Evolutionary conservation across 2,113 vertebrate species (phyloP).

Genomic region (Anhinga rufa): DNA sequence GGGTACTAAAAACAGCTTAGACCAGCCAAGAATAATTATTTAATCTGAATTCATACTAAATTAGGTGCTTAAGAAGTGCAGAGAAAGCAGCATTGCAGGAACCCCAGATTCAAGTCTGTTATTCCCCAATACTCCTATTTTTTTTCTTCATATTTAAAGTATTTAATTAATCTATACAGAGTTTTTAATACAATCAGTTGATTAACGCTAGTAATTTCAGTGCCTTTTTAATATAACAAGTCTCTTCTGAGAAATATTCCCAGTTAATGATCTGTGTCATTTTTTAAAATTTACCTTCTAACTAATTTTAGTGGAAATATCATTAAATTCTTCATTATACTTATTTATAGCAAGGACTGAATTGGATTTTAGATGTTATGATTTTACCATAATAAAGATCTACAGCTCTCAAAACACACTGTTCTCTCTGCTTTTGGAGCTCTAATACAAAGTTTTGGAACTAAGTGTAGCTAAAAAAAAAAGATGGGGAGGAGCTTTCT

Average conservation of each 20-base stretch:
- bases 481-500: not conserved
- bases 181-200: conserved; percentile 66
- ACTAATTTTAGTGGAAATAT: conserved; percentile 57
- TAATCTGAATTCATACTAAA: conserved; percentile 24
- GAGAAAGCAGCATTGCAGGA: not conserved
- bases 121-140: not conserved
- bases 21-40: not conserved
- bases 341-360: conserved; percentile 35
- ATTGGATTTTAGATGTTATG: conserved; percentile 26
- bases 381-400: conserved; percentile 21
- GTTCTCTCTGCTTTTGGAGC: not conserved
- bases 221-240: conserved; percentile 70
- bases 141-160: conserved; percentile 43
- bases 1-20: not conserved
- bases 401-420: not conserved
- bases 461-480: not conserved
- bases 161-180: conserved; percentile 68
- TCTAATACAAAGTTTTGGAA: not conserved
- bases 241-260: conserved; percentile 69
- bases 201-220: conserved; percentile 63
- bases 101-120: not conserved
- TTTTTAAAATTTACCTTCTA: conserved; percentile 70
- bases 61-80: not conserved
- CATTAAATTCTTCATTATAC: conserved; percentile 36
- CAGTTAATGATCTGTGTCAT: conserved; percentile 68